A percentile compares a stretch with the other conserved stretches of the same genome.
phyloP scores from a whole-genome alignment of 2,888 invertebrate species.

The Toxonevra muliebris region DNA sequence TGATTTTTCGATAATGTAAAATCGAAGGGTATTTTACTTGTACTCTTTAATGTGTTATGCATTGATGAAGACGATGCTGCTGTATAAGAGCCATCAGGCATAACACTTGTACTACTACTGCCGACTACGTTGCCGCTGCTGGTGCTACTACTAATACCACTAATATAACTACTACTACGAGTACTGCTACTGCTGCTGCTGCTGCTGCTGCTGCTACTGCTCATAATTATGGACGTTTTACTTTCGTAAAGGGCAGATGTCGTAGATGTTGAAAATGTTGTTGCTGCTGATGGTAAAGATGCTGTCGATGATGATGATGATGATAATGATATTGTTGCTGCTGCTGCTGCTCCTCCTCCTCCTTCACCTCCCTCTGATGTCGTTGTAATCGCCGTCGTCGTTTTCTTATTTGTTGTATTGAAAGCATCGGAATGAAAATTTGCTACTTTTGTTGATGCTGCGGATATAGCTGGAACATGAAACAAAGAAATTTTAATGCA shows the following conservation, averaged over 20 bases:
- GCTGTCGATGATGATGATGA: constrained; percentile 26
- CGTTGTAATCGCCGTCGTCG: too few relatives aligned
- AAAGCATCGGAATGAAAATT: constrained; percentile 39
- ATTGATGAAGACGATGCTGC: constrained; percentile 36
- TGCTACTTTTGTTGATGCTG: constrained; percentile 36
- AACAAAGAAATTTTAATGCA: constrained; percentile 4
- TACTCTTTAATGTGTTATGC: constrained; percentile 45
- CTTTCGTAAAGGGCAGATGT: constrained; percentile 35
- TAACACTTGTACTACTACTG: constrained; percentile 32
- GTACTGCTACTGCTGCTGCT: constrained; percentile 16
- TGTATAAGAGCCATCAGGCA: constrained; percentile 34
- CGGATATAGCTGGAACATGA: constrained; percentile 27
- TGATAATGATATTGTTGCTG: neutral
- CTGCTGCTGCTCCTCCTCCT: neutral
- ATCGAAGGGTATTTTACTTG: constrained; percentile 49
- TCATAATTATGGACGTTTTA: constrained; percentile 40
- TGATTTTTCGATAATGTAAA: constrained; percentile 51
- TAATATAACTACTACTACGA: constrained; percentile 8
- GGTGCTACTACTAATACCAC: constrained; percentile 15
- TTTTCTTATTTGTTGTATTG: constrained; percentile 35
- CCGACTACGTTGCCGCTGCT: constrained; percentile 34
- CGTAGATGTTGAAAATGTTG: constrained; percentile 33
- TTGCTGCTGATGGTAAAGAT: constrained; percentile 33
- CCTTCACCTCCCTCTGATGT: too few relatives aligned
- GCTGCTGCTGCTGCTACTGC: constrained; percentile 31